A percentile compares a stretch with the other conserved stretches of the same genome.
phyloP scores from a whole-genome alignment of 2,797 vertebrate species.

The Echiichthys vipera region DNA sequence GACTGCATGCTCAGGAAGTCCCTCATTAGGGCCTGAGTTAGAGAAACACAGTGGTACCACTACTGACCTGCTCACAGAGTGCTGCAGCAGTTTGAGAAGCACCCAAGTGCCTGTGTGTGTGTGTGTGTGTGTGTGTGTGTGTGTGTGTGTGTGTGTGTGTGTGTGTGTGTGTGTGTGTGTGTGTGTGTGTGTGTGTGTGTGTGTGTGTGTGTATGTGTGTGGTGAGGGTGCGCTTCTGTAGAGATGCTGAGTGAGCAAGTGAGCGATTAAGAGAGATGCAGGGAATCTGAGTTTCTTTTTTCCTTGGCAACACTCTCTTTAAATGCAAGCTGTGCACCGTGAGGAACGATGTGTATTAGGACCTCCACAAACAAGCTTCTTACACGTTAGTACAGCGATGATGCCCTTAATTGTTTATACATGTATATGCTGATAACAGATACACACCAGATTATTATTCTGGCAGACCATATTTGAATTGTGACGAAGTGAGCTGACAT shows the following conservation, averaged over 20 bases:
- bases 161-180: too few relatives aligned
- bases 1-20: conserved; percentile 44
- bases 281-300: conserved; percentile 51
- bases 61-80: conserved; percentile 52
- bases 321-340: conserved; percentile 24
- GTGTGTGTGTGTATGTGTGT: background rate
- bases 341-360: background rate
- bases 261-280: conserved; percentile 58
- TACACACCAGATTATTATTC: background rate
- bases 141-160: background rate
- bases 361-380: background rate
- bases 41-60: conserved; percentile 57
- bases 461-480: background rate
- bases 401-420: background rate
- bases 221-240: conserved; percentile 31
- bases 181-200: conserved; percentile 22
- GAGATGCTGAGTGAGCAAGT: conserved; percentile 67
- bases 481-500: background rate
- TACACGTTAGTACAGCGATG: background rate
- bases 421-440: background rate
- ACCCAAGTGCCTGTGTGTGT: conserved; percentile 21
- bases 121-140: conserved; percentile 20
- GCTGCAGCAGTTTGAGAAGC: conserved; percentile 56
- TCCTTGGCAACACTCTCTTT: conserved; percentile 29
- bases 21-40: conserved; percentile 68